A percentile compares a stretch with the other conserved stretches of the same genome.
Conservation (phyloP, 2,113 vertebrate species). For the Rhea pennata region DNA sequence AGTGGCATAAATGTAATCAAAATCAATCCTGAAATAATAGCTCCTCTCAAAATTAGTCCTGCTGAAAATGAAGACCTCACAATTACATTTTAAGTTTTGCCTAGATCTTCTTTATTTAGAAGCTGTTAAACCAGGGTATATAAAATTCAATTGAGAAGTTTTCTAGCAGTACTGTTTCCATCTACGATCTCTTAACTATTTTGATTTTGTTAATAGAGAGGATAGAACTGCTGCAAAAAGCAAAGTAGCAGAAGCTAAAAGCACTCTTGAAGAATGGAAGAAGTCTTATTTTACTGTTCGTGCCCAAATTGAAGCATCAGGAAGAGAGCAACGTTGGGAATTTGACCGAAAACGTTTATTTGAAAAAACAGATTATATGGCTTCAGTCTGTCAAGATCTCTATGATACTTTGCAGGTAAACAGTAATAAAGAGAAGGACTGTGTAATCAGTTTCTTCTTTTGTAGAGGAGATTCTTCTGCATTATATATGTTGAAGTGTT, state of each 20-base stretch:
- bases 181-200: neutral
- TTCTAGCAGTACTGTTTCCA: neutral
- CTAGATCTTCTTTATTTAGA: neutral
- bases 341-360: conserved; percentile 92
- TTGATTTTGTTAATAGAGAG: conserved; percentile 75
- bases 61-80: neutral
- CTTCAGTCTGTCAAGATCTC: conserved; percentile 88
- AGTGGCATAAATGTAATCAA: neutral
- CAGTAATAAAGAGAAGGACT: neutral
- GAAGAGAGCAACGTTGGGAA: conserved; percentile 87
- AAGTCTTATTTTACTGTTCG: conserved; percentile 85
- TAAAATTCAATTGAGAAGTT: neutral
- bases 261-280: conserved; percentile 87
- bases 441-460: neutral
- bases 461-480: neutral
- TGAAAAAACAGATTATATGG: conserved; percentile 91
- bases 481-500: neutral
- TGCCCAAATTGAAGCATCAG: conserved; percentile 86
- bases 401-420: conserved; percentile 85
- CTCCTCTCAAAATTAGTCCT: neutral
- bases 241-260: conserved; percentile 81
- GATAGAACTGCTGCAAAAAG: conserved; percentile 77
- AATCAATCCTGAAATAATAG: neutral
- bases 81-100: neutral
- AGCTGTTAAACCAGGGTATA: neutral